Evolutionary conservation across 2,888 invertebrate genomes (phyloP), one percentile per base, ranked within the genome.

Genomic region (Parasteatoda lunata): DNA sequence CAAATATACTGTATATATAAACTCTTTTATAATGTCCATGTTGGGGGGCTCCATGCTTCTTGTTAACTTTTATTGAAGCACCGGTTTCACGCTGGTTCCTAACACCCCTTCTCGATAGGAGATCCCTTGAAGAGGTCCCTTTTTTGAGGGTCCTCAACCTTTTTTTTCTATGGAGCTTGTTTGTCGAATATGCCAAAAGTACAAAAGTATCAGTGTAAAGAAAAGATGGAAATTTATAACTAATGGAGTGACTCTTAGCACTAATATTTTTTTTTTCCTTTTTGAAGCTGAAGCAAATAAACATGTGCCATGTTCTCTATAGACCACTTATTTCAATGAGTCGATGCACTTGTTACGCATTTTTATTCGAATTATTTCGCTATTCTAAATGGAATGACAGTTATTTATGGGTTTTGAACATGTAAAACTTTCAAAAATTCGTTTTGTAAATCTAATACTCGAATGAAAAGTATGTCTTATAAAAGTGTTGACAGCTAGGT

Each of bases 51-150:
- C 75, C 66, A 51, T 15, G 30, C 77, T 71, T 71, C 77, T 81
- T 86, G 85, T 86, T 71, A 45, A 52, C 59, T 68, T 69, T 79
- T 85, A 85, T 85, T 69, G 69, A 75, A 64, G 52, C 30, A 65
- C 75, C 47, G 51, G 66, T 54, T 79, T 76, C 85, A 71, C 45
- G 85, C 80, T 85, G 84, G 3, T 75, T 69, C 75, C 68, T 66
- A 86, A 80, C 85, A 86, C 85, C 85, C 85, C 80, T 80, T 86
- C 85, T 47, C 85, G 30, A 15, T 13, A 65, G 79, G 84, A 30
- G 45, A 49, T 49, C 80, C 45, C 59, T 75, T 48, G 66, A 30
- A 11, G 52, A 7, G 13, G 7, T n/a, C 9, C 65, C 68, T 52
- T 68, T 77, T 52, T 77, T 69, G 30, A 69, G 76, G 49, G 69